A percentile compares a stretch with the other conserved stretches of the same genome.
phyloP scores from a whole-genome alignment of 35 echinoderm and acorn worm genomes.

The Ptychodera flava region DNA sequence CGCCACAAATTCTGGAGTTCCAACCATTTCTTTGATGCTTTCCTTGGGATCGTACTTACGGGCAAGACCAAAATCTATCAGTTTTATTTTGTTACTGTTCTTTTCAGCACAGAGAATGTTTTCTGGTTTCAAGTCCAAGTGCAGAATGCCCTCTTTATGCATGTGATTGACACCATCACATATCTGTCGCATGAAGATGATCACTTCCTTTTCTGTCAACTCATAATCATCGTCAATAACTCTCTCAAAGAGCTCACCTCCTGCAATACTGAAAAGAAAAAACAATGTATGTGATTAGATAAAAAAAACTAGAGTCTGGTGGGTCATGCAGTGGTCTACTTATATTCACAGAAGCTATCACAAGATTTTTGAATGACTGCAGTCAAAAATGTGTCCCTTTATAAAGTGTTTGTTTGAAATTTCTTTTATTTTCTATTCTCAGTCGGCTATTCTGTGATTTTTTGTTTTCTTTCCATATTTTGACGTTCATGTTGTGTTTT shows the following conservation, averaged over 20 bases:
- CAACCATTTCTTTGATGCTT: conserved; percentile 81
- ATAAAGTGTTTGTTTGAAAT: no score
- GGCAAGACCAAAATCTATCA: conserved; percentile 95
- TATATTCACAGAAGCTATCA: no score
- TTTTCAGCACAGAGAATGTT: conserved; percentile 93
- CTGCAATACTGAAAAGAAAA: conserved; percentile 40
- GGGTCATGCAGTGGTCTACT: no score
- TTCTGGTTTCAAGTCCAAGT: conserved; percentile 96
- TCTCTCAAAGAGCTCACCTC: conserved; percentile 88
- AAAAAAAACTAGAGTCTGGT: no score
- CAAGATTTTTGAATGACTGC: no score
- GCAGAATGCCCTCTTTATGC: conserved; percentile 67
- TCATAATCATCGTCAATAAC: conserved; percentile 92
- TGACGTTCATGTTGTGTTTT: no score
- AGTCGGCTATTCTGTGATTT: no score
- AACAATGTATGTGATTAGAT: no score
- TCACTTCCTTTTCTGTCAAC: conserved; percentile 88
- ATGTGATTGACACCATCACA: conserved; percentile 92
- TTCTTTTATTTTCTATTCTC: no score
- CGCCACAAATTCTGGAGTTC: conserved; percentile 94
- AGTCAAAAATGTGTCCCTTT: no score
- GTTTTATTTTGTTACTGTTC: conserved; percentile 68
- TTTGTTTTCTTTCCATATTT: no score
- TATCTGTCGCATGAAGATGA: conserved; percentile 91
- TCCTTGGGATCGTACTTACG: conserved; percentile 58